Base-by-base conservation (phyloP, 2,888 invertebrate genomes). In the Tetropium fuscum region DNA sequence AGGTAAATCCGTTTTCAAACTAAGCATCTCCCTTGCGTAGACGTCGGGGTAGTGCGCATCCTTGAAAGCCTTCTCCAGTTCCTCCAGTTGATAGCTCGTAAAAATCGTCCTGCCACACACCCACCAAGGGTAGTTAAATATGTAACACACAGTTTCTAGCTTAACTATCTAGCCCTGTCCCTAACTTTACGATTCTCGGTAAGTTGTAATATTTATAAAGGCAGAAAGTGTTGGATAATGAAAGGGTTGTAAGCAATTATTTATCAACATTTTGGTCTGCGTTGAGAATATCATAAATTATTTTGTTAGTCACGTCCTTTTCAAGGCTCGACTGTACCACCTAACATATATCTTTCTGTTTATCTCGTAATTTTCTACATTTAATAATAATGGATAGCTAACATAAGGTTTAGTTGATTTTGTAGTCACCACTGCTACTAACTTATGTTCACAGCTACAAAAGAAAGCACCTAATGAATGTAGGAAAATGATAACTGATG, bases 41-140 rank as follows among this genome's bases (percentile, higher is more conserved):
- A 99, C 98, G 85, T 99, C 98, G 3, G 99, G 98, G 84, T 99
- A 99, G 85, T 98, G 98, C 49, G 98, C 98, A 81, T 98, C 98
- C 83, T 97, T 97, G 88, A 99, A 99, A 43, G 98, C 97, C 84
- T 97, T 97, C 86, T 99, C 98, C 81, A 99, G 87, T 84, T 98
- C 98, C 85, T 99, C 98, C 85, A 98, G 88, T 85, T 99, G 98
- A 86, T 96, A 97, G 80, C 96, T 96, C 69, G 98, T 98, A 89
- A 99, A 99, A 85, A 99, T 99, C 71, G 98, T 99, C 85, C 97
- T 94, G 86, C 90, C 90, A 86, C 83, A 84, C 81, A 85, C 83
- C 84, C 83, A 84, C 81, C 78, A 80, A 82, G 82, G 82, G 81
- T 82, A 82, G 82, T 79, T 78, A 80, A 80, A 76, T 75, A 75